Conservation (phyloP, 2,888 invertebrate species). For the Lasiommata megera region DNA sequence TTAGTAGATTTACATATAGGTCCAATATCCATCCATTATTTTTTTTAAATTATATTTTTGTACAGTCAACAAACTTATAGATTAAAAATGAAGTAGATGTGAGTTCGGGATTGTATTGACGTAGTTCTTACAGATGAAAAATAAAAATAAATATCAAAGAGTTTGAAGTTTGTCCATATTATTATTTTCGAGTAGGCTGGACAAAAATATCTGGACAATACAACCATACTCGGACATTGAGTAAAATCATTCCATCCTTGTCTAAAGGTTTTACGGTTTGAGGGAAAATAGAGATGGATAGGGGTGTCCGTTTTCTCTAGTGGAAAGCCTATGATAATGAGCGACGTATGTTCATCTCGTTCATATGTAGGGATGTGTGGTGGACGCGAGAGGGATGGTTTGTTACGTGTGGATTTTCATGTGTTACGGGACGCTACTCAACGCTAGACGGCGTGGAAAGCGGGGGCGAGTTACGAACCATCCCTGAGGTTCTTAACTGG, state of each 20-base stretch:
- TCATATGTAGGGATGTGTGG: constrained; percentile 71
- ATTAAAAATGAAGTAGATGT: no score
- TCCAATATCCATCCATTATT: no score
- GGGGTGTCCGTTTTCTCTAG: constrained; percentile 72
- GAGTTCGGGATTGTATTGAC: neutral
- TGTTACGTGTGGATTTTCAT: constrained; percentile 40
- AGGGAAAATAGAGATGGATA: constrained; percentile 69
- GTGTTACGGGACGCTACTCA: constrained; percentile 65
- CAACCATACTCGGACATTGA: constrained; percentile 66
- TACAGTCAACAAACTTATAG: no score
- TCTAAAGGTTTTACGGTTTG: constrained; percentile 51
- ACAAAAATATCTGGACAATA: constrained; percentile 48
- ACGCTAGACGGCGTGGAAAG: constrained; percentile 69
- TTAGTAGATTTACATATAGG: no score
- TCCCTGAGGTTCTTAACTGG: constrained; percentile 27
- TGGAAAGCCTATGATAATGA: constrained; percentile 62
- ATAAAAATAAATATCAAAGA: neutral
- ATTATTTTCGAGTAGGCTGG: constrained; percentile 61
- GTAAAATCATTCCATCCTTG: constrained; percentile 53
- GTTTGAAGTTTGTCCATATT: constrained; percentile 39
- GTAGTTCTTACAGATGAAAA: neutral
- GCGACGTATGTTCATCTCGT: constrained; percentile 68
- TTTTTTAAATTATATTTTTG: no score
- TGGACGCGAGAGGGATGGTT: constrained; percentile 70
- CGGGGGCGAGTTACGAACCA: constrained; percentile 30